Conservation (phyloP, 2,888 invertebrate genomes). For the Pterobdella sp. region DNA sequence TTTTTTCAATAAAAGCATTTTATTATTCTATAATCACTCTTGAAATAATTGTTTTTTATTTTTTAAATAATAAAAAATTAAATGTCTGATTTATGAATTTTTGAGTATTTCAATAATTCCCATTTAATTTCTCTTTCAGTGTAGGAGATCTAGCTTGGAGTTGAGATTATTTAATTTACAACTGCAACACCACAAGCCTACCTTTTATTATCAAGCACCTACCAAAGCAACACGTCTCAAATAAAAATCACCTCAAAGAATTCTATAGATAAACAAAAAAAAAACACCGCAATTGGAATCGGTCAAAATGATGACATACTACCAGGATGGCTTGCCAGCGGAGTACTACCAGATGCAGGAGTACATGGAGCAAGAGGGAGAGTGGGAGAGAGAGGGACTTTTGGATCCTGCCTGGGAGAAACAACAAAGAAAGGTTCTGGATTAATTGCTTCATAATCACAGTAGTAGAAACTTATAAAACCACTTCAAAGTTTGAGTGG, state of each 20-base stretch:
- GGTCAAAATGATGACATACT: slow-evolving; percentile 13
- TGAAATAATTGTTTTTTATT: too few species aligned
- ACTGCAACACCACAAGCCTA: too few species aligned
- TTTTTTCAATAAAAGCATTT: too few species aligned
- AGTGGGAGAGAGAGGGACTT: slow-evolving; percentile 98
- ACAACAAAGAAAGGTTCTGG: slow-evolving; percentile 96
- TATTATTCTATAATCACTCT: too few species aligned
- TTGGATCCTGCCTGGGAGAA: slow-evolving; percentile 99
- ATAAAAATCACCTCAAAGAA: neutral
- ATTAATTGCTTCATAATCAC: neutral
- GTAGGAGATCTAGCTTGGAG: too few species aligned
- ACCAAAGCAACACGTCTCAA: neutral
- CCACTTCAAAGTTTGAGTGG: too few species aligned
- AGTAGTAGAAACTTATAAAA: neutral
- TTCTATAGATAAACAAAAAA: neutral
- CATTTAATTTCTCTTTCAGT: too few species aligned
- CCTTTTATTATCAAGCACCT: too few species aligned
- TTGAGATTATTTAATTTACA: too few species aligned
- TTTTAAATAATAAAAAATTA: too few species aligned
- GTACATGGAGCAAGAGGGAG: slow-evolving; percentile 64
- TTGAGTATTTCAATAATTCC: too few species aligned
- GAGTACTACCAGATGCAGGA: slow-evolving; percentile 28
- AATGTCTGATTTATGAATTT: too few species aligned
- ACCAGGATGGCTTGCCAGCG: slow-evolving; percentile 25
- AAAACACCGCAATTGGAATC: neutral